Evolutionary conservation across 1,140 invertebrate genomes (phyloP), one percentile per base, ranked within the genome.

Genomic region (Lerema accius): DNA sequence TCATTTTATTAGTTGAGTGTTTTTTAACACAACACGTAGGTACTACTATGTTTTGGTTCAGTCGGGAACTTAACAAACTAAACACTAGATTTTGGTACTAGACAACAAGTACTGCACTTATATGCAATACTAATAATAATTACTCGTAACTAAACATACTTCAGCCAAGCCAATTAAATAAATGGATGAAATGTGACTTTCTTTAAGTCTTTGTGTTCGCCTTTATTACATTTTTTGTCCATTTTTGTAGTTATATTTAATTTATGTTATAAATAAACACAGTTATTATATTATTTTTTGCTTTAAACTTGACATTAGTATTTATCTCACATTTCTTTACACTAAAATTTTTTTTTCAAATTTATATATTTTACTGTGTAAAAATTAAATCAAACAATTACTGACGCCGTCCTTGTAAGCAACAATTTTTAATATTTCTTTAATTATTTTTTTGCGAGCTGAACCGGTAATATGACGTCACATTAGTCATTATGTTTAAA

Each of bases 61-160:
- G 86, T 89, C 86, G 78, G 86, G 82, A 87, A 89, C 86, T 86
- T 89, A 89, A 86, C 78, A 77, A 86, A 89, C 77, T 83, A 84
- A 80, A 79, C 26, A 76, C 82, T 86, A 86, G 67, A 67, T 80
- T 86, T 86, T 87, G 84, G 83, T 89, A 86, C 80, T 79, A 80
- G 65, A 79, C 70, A 78, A 76, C 73, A 51, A 51, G 58, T 70
- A 71, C 61, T 56, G 75, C 69, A 74, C 72, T 63, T 48, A 40
- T 40, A 68, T 67, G 68, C 63, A 60, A 63, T 62, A 77, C 26
- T 53, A 67, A 73, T 59, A 35, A 67, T 56, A 51, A 39, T 65
- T 61, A 72, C 67, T 69, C 40, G 40, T 69, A 72, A 71, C 55
- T 65, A 71, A 68, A 69, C 43, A 51, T 32, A 51, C 7, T 51